A percentile compares a stretch with the other conserved stretches of the same genome.
Conservation (phyloP, 2,797 vertebrate species). For the Gymnopithys bicolor region DNA sequence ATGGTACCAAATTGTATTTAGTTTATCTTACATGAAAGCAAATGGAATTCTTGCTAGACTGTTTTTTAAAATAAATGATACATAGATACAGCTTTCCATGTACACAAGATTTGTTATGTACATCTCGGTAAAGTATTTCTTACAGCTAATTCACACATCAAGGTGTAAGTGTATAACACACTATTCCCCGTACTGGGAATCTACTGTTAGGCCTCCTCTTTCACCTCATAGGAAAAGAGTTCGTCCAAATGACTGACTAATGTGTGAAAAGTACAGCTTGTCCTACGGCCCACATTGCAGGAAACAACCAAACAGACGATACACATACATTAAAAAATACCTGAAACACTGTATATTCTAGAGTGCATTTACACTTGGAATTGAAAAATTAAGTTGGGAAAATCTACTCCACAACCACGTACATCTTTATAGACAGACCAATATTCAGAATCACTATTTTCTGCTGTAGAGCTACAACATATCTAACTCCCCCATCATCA, state of each 20-base stretch:
- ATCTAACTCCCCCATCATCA: not conserved
- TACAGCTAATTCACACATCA: not conserved
- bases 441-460: not conserved
- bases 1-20: not conserved
- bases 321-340: not conserved
- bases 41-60: not conserved
- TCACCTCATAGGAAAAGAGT: not conserved
- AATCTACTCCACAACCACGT: not conserved
- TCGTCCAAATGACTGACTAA: not conserved
- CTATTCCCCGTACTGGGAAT: not conserved
- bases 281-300: not conserved
- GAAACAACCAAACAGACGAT: not conserved
- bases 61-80: not conserved
- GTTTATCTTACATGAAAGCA: fast-evolving
- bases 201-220: not conserved
- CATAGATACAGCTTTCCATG: not conserved
- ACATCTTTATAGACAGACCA: not conserved
- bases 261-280: not conserved
- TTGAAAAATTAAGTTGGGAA: not conserved
- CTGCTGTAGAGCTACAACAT: not conserved
- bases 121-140: not conserved
- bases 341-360: not conserved
- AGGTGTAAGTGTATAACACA: fast-evolving
- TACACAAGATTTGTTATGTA: not conserved
- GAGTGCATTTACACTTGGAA: not conserved